Evolutionary conservation across 2,888 invertebrate genomes (phyloP).

Genomic region (Anorthoa munda): DNA sequence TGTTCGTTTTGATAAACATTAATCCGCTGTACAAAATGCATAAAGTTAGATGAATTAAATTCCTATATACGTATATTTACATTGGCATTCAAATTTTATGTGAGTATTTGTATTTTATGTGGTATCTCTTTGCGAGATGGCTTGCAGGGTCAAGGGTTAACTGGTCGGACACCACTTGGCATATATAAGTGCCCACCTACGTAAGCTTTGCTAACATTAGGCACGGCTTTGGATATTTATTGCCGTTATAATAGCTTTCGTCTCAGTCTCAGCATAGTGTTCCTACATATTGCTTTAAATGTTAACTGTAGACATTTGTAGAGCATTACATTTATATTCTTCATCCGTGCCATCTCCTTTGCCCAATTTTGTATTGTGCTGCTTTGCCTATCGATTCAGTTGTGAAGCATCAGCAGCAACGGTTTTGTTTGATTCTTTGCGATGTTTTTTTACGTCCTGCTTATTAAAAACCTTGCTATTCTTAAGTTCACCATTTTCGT

Average conservation of each 20-base stretch:
- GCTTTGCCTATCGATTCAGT: not conserved
- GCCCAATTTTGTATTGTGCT: not conserved
- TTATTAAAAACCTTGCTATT: not conserved
- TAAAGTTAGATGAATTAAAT: constrained; percentile 37
- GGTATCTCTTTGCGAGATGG: constrained; percentile 17
- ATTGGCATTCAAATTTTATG: constrained; percentile 43
- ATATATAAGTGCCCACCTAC: constrained; percentile 41
- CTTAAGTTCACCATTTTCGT: constrained; percentile 3
- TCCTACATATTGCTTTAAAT: constrained; percentile 6
- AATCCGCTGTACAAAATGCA: constrained; percentile 14
- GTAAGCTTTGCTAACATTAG: constrained; percentile 24
- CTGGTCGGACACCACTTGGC: constrained; percentile 42
- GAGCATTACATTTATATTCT: not conserved
- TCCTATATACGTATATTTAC: constrained; percentile 19
- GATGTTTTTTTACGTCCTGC: not conserved
- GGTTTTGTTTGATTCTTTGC: not conserved
- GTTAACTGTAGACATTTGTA: constrained; percentile 2
- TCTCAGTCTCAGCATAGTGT: constrained; percentile 8
- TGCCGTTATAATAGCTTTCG: constrained; percentile 32
- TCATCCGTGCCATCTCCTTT: not conserved
- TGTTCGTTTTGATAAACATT: constrained; percentile 27
- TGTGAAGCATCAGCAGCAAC: not conserved
- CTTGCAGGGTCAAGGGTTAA: constrained; percentile 50
- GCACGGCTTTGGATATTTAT: constrained; percentile 26
- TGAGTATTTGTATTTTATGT: constrained; percentile 32